Conservation (phyloP, 2,113 vertebrate genomes). For the Neodon shergylaensis region DNA sequence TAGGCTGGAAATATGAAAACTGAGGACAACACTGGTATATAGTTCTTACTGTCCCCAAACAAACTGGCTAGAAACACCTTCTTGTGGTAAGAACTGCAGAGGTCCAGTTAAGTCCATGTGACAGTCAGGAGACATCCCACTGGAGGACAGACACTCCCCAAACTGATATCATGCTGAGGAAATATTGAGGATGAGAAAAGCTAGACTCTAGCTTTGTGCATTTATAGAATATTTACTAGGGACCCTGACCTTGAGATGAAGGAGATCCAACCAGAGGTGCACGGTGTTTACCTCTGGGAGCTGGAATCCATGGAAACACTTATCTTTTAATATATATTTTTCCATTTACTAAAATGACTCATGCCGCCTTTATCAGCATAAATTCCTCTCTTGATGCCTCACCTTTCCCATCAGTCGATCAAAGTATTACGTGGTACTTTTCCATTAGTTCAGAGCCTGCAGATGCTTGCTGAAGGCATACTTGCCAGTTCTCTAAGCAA, state of each 20-base stretch:
- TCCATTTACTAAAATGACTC: not conserved
- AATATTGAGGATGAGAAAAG: not conserved
- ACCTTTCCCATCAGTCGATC: not conserved
- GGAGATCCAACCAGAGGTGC: not conserved
- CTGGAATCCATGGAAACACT: not conserved
- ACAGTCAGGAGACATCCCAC: not conserved
- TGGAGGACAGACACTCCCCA: not conserved
- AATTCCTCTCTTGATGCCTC: not conserved
- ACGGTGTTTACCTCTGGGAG: not conserved
- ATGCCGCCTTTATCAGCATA: not conserved
- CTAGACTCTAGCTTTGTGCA: not conserved
- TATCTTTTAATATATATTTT: not conserved
- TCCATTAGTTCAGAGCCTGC: not conserved
- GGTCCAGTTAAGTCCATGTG: not conserved
- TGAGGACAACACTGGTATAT: not conserved
- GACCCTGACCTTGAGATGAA: not conserved
- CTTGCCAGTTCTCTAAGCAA: not conserved
- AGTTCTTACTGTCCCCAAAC: not conserved
- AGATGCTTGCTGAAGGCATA: not conserved
- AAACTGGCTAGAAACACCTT: not conserved
- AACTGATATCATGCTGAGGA: not conserved
- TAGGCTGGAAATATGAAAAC: not conserved
- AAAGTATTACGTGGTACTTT: not conserved
- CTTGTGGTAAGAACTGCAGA: not conserved
- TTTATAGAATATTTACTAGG: slow-evolving; percentile 11